Conservation (phyloP, 2,113 vertebrate species). For the Monopterus albus region DNA sequence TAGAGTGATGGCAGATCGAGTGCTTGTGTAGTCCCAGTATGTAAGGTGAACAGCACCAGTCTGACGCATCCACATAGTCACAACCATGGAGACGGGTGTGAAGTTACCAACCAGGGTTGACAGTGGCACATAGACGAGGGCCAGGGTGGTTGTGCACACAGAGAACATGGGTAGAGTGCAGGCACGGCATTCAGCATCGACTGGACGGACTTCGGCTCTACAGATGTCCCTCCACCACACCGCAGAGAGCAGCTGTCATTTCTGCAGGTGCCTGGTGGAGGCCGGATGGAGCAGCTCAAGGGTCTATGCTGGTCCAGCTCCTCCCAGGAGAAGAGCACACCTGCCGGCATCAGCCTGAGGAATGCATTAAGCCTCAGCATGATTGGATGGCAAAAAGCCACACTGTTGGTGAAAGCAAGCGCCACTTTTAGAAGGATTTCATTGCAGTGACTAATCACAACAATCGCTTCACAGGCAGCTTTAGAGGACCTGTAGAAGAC, state of each 20-base stretch:
- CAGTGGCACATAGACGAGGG: neutral
- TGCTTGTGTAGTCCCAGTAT: neutral
- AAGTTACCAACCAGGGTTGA: neutral
- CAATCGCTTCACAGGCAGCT: slow-evolving; percentile 27
- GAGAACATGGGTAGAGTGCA: slow-evolving; percentile 11
- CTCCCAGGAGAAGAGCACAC: slow-evolving; percentile 4
- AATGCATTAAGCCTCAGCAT: slow-evolving; percentile 52
- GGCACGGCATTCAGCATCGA: neutral
- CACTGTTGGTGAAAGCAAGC: slow-evolving; percentile 30
- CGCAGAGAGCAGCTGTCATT: slow-evolving; percentile 4
- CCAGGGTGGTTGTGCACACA: neutral
- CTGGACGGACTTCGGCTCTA: neutral
- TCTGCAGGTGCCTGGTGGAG: neutral
- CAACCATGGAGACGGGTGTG: slow-evolving; percentile 6
- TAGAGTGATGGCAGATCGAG: slow-evolving; percentile 16
- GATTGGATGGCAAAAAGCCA: slow-evolving; percentile 39
- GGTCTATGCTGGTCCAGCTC: neutral
- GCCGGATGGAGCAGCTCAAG: slow-evolving; percentile 25
- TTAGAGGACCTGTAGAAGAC: slow-evolving; percentile 20
- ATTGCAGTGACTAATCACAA: slow-evolving; percentile 35
- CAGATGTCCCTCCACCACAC: neutral
- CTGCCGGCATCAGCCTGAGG: slow-evolving; percentile 30
- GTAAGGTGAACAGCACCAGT: neutral
- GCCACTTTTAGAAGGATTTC: slow-evolving; percentile 51
- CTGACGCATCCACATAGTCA: neutral